Evolutionary conservation across 2,113 vertebrate genomes (phyloP).

Genomic region (Oncorhynchus clarkii): DNA sequence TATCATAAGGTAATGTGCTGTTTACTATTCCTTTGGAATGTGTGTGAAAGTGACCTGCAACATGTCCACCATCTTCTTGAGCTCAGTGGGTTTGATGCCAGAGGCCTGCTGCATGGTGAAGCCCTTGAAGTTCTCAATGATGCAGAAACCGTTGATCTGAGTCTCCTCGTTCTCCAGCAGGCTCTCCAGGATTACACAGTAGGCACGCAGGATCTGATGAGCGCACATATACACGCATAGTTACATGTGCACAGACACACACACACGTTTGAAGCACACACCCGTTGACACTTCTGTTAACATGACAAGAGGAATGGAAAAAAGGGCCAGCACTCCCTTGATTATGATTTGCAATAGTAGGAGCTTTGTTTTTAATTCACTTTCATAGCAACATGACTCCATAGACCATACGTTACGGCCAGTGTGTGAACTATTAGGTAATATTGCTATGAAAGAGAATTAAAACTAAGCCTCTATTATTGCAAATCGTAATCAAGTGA

Average conservation of each 20-base stretch:
- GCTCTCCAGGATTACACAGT: constrained; percentile 95
- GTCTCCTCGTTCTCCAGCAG: constrained; percentile 95
- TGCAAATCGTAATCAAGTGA: too few species aligned
- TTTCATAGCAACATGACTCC: too few species aligned
- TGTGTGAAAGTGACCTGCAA: constrained; percentile 78
- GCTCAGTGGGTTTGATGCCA: constrained; percentile 85
- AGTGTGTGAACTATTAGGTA: too few species aligned
- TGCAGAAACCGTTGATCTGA: constrained; percentile 97
- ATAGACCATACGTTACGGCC: too few species aligned
- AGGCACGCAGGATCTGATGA: constrained; percentile 90
- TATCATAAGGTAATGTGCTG: neutral
- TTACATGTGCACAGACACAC: neutral
- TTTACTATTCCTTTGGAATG: neutral
- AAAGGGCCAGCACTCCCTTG: neutral
- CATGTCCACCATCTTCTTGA: constrained; percentile 98
- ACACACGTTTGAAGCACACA: neutral
- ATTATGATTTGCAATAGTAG: neutral
- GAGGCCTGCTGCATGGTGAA: constrained; percentile 94
- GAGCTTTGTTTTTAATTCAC: too few species aligned
- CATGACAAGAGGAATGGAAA: neutral
- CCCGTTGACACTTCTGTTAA: neutral
- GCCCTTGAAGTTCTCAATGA: constrained; percentile 95
- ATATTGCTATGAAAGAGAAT: too few species aligned
- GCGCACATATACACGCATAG: neutral
- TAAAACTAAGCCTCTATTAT: too few species aligned